Base-by-base conservation (phyloP, 2,888 invertebrate species). In the Trisateles emortualis region DNA sequence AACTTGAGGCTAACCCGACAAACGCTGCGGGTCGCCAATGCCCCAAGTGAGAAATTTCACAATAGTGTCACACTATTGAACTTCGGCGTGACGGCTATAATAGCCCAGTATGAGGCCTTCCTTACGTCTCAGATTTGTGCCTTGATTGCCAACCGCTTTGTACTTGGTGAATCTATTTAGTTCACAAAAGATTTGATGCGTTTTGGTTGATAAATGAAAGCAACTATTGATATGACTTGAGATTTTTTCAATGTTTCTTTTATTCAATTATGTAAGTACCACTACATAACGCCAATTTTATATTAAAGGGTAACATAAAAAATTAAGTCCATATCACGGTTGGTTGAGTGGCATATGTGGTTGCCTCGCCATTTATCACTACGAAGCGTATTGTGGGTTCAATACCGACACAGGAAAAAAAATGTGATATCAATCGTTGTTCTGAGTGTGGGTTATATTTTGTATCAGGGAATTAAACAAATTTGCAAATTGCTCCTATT, bases 41-140 rank as follows among this genome's bases (percentile, higher is more conserved):
- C 66, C 75, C 80, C 67, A 83, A 87, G 86, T 84, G 87, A 86
- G 88, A 88, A 86, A 75, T 79, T 87, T 87, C 86, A 88, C 89
- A 88, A 90, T 87, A 81, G 83, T 89, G 90, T 88, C 87, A 84
- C 81, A 87, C 82, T 85, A 86, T 86, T 85, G 81, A 82, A 76
- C 66, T 78, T 79, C 84, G 83, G 88, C 87, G 87, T 85, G 89
- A 88, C 79, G 86, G 78, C 78, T 75, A 90, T 87, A 90, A 91
- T 83, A 69, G 79, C 90, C 52, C 90, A 84, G 88, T 86, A 82
- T 87, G 90, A 80, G 81, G 81, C 80, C 81, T 82, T 78, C 76
- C 77, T 69, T 66, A 64, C 67, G 74, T 52, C 56, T 52, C 78
- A 78, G 74, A 74, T 80, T 76, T 76, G 74, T 67, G 70, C 76